Conservation (phyloP, 2,888 invertebrate genomes). For the Cordilura impudica region DNA sequence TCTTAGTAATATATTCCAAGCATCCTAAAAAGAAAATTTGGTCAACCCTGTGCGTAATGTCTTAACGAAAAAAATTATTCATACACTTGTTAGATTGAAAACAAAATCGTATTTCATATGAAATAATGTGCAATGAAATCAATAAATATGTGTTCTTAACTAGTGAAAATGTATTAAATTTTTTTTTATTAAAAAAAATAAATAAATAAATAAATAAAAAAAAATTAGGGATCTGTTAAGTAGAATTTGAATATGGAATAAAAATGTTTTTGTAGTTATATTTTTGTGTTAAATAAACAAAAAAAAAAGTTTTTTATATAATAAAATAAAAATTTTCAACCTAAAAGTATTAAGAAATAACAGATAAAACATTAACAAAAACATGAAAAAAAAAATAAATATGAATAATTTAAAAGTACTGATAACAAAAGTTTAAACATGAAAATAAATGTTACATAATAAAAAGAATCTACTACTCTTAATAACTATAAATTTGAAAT, state of each 20-base stretch:
- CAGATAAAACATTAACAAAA: neutral
- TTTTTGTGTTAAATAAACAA: slow-evolving; percentile 48
- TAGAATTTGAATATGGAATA: slow-evolving; percentile 20
- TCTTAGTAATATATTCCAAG: too few species aligned
- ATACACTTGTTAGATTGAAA: slow-evolving; percentile 24
- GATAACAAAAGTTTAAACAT: neutral
- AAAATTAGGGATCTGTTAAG: slow-evolving; percentile 45
- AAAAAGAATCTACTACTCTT: neutral
- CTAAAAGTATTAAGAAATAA: neutral
- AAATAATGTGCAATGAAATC: slow-evolving; percentile 62
- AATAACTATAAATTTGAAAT: too few species aligned
- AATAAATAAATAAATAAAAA: too few species aligned
- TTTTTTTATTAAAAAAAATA: slow-evolving; percentile 20
- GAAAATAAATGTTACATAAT: neutral
- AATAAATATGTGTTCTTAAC: slow-evolving; percentile 73
- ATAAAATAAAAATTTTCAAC: neutral
- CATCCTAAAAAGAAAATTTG: neutral
- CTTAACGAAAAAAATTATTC: neutral
- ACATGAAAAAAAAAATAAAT: neutral
- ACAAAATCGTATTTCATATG: slow-evolving; percentile 12
- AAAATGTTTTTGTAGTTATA: slow-evolving; percentile 32
- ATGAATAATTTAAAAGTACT: neutral
- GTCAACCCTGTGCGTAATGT: neutral
- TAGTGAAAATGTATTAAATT: slow-evolving; percentile 64
- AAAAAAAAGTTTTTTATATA: slow-evolving; percentile 13